These are phyloP conservation scores for Alsophila aescularia DNA, from an alignment of 2,888 invertebrate genomes.

Conservation along the genomic window DNA sequence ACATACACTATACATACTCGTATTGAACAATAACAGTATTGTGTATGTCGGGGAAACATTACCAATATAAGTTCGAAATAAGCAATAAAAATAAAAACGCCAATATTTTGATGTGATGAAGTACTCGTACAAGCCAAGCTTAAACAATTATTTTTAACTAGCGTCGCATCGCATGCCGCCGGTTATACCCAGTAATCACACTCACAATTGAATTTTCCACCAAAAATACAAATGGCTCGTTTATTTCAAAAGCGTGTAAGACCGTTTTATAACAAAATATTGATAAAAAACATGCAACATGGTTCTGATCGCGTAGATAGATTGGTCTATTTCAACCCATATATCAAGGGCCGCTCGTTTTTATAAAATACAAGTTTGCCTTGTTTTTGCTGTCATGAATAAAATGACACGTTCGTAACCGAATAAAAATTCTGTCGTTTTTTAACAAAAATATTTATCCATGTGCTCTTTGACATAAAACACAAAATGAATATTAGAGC, in stretches of 20 bases:
- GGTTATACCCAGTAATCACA: conserved; percentile 2
- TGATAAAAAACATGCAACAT: conserved; percentile 25
- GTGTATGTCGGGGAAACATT: too few species aligned
- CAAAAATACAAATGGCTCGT: conserved; percentile 14
- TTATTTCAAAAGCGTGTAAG: conserved; percentile 17
- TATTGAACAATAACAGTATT: too few species aligned
- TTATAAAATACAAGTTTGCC: conserved; percentile 28
- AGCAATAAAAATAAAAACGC: not conserved
- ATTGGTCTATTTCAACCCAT: conserved; percentile 32
- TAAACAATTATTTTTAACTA: not conserved
- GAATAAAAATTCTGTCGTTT: conserved; percentile 11
- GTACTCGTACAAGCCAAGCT: not conserved
- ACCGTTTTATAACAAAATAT: conserved; percentile 15
- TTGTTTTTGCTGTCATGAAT: conserved; percentile 29
- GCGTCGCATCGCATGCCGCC: not conserved
- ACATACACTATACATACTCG: too few species aligned
- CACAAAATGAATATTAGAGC: too few species aligned
- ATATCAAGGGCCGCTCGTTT: conserved; percentile 22
- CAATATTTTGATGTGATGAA: not conserved
- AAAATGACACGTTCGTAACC: conserved; percentile 22
- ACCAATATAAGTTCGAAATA: too few species aligned
- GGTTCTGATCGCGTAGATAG: conserved; percentile 26
- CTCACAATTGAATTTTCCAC: conserved; percentile 8
- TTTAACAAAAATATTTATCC: conserved; percentile 3
- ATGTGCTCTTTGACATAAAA: not conserved